Evolutionary conservation across 2,113 vertebrate species (phyloP), one percentile per base, ranked within the genome.

Genomic region (Loxodonta africana): DNA sequence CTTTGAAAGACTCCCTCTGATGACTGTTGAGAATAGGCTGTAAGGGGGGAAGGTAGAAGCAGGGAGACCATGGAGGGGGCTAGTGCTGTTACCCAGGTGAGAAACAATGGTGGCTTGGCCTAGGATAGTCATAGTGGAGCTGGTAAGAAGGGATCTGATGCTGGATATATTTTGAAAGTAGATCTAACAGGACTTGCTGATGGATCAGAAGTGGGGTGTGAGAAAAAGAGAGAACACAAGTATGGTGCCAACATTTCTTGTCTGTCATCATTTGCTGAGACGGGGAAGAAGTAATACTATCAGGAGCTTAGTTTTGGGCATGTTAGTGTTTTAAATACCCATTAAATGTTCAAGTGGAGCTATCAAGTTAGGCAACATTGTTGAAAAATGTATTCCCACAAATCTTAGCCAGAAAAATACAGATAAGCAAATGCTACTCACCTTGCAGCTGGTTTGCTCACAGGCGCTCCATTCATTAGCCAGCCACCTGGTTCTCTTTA

Each of bases 101-200:
- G 62, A 48, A 6, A 28, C 7, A 0, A 12, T 6, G 23, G 9
- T 33, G 26, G 41, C 1, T 8, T 53, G 65, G 44, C 33, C n/a
- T 10, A 2, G 18, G 26, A 6, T 73, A 6, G 41, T 25, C 46
- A 25, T 1, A 2, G 51, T 8, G 20, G n/a, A n/a, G 44, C 23
- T 15, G 2, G n/a, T 5, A 7, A 4, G n/a, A 23, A 67, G 20
- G 33, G 2, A 21, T 30, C 0, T 0, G 37, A 33, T 48, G 41
- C 91, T 81, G 28, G 30, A 60, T 67, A 51, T 17, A 15, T 26
- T 53, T 65, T 60, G 85, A 69, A 33, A 71, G 69, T 18, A 80
- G 69, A 80, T 18, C 33, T 23, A 63, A 18, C 48, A 14, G 11
- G 15, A 25, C 37, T 67, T 37, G 17, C n/a, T 46, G 33, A 23